These are phyloP conservation scores for Mus caroli DNA, from an alignment of 2,797 vertebrate genomes.

Conservation along the genomic window DNA sequence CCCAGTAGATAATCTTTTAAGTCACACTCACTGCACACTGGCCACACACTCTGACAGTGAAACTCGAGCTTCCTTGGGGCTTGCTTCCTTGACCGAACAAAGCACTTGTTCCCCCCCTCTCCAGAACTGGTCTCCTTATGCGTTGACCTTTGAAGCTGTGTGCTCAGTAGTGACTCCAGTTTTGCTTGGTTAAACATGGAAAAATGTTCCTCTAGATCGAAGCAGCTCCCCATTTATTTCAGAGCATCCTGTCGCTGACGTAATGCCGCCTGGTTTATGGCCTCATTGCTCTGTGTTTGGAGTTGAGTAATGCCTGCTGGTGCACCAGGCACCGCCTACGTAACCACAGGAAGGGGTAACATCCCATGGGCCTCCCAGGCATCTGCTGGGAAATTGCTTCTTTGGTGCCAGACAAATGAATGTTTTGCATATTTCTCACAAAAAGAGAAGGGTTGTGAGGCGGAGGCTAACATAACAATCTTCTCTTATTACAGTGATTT, in stretches of 20 bases:
- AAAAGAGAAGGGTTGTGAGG: slow-evolving; percentile 83
- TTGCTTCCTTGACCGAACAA: background rate
- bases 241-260: slow-evolving; percentile 58
- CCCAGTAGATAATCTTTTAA: background rate
- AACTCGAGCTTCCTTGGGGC: background rate
- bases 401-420: slow-evolving; percentile 83
- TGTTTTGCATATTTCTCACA: slow-evolving; percentile 86
- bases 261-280: slow-evolving; percentile 50
- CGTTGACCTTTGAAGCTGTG: slow-evolving; percentile 70
- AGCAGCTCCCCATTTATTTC: slow-evolving; percentile 60
- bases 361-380: slow-evolving; percentile 58
- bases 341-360: slow-evolving; percentile 68
- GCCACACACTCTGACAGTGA: background rate
- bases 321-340: slow-evolving; percentile 50
- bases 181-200: slow-evolving; percentile 76
- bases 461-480: slow-evolving; percentile 89
- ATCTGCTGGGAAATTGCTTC: slow-evolving; percentile 83
- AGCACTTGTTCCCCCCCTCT: background rate
- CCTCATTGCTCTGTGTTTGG: background rate
- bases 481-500: slow-evolving; percentile 89
- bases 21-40: background rate
- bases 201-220: slow-evolving; percentile 67
- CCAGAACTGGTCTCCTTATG: slow-evolving; percentile 23
- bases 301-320: slow-evolving; percentile 61
- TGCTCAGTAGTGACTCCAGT: slow-evolving; percentile 54